Evolutionary conservation across 2,113 vertebrate species (phyloP), one percentile per base, ranked within the genome.

Genomic region (Stegastes partitus): DNA sequence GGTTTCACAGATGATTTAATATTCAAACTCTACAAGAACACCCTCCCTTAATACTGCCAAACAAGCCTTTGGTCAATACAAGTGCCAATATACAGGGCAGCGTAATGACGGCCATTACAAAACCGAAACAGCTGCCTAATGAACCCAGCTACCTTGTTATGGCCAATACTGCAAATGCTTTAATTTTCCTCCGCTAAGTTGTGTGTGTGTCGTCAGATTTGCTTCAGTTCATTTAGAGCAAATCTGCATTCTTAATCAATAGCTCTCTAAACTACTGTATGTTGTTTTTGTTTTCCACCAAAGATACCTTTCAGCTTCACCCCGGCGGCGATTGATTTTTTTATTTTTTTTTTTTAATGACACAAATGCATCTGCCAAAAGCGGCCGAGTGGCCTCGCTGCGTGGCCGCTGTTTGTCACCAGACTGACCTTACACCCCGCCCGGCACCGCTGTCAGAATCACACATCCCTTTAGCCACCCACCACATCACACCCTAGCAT

Each of bases 221-320:
- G 79, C 79, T 87, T 76, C 82, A 82, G 79, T 87, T 82, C 59
- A 86, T 79, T 83, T 54, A 72, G 53, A 85, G 66, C 64, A 85
- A 83, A 87, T 86, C 86, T 86, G 84, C 74, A 86, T 88, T 67
- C 59, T 83, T 85, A 90, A 85, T 92, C 82, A 64, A 87, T 86
- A 85, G 55, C 49, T 23, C 76, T 83, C 26, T 73, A 69, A 59
- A 51, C 51, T 14, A 55, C 44, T 62, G 26, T 45, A 11, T 58
- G 5, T 3, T 7, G 51, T 12, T 22, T 28, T 51, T 69, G 53
- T 57, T 68, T 55, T 44, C 22, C 16, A 77, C 22, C 68, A 62
- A 71, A 64, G 58, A 81, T 47, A 47, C 57, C 34, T 71, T 68
- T 69, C 65, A 70, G 68, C 56, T 11, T 54, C 25, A 47, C 49